These are phyloP conservation scores for Alcedo atthis DNA, from an alignment of 2,797 vertebrate genomes.

Conservation along the genomic window DNA sequence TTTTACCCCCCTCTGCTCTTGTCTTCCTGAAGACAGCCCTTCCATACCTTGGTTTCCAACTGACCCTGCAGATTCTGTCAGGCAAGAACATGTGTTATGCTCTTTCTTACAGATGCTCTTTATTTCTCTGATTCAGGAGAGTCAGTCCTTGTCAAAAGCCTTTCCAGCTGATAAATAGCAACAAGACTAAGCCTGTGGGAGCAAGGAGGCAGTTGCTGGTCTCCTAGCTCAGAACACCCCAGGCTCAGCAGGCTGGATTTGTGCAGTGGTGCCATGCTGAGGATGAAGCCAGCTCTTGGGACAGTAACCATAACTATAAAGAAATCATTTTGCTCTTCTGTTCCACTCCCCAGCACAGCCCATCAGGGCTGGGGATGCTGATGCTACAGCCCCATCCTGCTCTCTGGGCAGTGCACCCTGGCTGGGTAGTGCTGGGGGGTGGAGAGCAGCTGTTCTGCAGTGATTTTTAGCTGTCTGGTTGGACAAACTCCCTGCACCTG, in stretches of 20 bases:
- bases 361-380: not conserved
- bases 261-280: accelerated
- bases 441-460: not conserved
- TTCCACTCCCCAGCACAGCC: not conserved
- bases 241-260: accelerated
- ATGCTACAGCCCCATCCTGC: too few species aligned
- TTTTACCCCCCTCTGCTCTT: not conserved
- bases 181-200: not conserved
- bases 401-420: not conserved
- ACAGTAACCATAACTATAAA: not conserved
- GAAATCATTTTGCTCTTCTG: not conserved
- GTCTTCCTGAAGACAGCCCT: not conserved
- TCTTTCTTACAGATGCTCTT: not conserved
- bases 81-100: not conserved
- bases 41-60: not conserved
- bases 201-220: not conserved
- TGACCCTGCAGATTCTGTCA: not conserved
- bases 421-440: not conserved
- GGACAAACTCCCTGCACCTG: not conserved
- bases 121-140: not conserved
- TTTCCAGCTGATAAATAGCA: not conserved
- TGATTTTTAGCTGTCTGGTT: not conserved
- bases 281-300: not conserved
- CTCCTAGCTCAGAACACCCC: accelerated
- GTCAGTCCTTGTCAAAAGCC: not conserved